Conservation (phyloP, 2,888 invertebrate species). For the Aphidius colemani region DNA sequence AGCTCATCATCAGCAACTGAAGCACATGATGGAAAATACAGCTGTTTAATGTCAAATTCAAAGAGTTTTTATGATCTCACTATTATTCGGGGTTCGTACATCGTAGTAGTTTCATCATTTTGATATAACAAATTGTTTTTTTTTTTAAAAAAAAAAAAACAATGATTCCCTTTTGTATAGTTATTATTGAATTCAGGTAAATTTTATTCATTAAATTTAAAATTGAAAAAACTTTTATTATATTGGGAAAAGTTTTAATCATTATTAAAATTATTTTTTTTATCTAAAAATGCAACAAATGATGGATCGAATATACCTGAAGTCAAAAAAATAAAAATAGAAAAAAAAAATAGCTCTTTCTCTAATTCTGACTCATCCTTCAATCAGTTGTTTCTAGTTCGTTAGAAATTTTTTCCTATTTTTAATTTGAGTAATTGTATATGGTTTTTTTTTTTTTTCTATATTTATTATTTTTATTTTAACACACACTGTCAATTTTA, state of each 20-base stretch:
- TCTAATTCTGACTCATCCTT: constrained; percentile 1
- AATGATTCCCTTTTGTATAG: no score
- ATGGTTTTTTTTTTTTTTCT: not conserved
- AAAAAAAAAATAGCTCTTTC: not conserved
- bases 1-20: constrained; percentile 42
- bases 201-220: no score
- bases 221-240: no score
- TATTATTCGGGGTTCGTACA: constrained; percentile 52
- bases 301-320: no score
- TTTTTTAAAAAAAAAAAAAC: no score
- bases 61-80: constrained; percentile 45
- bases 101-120: not conserved
- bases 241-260: no score
- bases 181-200: no score
- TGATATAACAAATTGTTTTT: no score
- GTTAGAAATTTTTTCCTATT: constrained; percentile 11
- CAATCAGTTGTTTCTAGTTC: not conserved
- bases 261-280: no score
- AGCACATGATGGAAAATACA: constrained; percentile 52
- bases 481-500: not conserved
- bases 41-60: constrained; percentile 35
- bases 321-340: no score
- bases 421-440: constrained; percentile 1
- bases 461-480: constrained; percentile 1
- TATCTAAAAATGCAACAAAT: no score